Base-by-base conservation (phyloP, 2,888 invertebrate genomes). In the Clepsis dumicolana region DNA sequence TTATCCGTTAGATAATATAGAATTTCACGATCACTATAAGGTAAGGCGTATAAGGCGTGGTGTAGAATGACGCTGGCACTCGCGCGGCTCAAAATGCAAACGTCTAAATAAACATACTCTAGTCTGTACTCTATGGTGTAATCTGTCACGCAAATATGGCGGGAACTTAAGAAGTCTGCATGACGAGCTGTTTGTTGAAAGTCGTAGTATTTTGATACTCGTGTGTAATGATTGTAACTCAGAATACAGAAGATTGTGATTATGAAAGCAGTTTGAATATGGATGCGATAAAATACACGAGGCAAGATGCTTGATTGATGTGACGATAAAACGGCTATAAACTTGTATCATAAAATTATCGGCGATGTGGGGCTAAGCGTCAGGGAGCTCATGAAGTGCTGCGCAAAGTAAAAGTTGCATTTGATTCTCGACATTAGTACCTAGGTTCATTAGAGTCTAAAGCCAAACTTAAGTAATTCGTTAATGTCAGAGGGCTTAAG, bases 111-210 rank as follows among this genome's bases (percentile, higher is more conserved):
- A 67, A 71, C 71, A 16, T 27, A 29, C 35, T 48, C 41, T 27
- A 29, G 27, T 48, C 41, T 14, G 21, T 62, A 50, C 52, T 61
- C 61, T 62, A 65, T 57, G 53, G 62, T 54, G 66, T 64, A 64
- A 65, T 64, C n/a, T 64, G 68, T 75, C 64, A 71, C 53, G 44
- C 70, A 60, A 75, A 75, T 74, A 80, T 72, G 78, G 80, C 71
- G 72, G 71, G 77, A 74, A 77, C 66, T 16, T 44, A 72, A 72
- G 71, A 73, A 50, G n/a, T n/a, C n/a, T n/a, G n/a, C n/a, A n/a
- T n/a, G 35, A 61, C 24, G 53, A 24, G 21, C 52, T 70, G 56
- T 65, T 62, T 62, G 50, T 70, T 53, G 64, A 68, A 59, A 68
- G 59, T 57, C 56, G 56, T 35, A 38, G 4, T 38, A 50, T 61